Percentiles rank a stretch among this genome's conserved stretches.
phyloP scores from a whole-genome alignment of 2,888 invertebrate genomes.

The Eupithecia vulgata region DNA sequence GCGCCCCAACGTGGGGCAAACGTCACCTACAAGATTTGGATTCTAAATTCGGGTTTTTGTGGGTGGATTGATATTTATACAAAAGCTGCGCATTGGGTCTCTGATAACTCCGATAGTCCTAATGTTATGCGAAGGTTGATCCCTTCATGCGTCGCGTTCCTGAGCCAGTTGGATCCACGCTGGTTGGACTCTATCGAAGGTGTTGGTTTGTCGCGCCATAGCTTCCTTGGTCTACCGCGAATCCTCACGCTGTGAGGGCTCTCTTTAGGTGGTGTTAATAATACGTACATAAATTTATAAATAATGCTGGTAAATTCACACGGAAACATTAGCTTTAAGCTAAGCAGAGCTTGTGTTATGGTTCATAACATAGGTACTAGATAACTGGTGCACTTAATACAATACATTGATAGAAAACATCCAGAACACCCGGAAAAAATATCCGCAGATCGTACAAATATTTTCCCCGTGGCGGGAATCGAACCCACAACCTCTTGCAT shows the following conservation, averaged over 20 bases:
- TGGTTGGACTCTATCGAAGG: background rate
- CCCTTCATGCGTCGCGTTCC: background rate
- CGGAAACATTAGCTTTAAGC: too few relatives aligned
- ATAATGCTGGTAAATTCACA: too few relatives aligned
- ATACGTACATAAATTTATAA: background rate
- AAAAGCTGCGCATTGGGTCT: background rate
- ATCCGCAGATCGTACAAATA: too few relatives aligned
- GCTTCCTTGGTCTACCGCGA: background rate
- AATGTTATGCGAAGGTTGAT: background rate
- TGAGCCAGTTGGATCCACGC: background rate
- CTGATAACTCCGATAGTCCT: background rate
- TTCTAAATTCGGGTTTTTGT: slow-evolving; percentile 12
- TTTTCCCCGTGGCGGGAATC: too few relatives aligned
- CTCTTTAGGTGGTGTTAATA: background rate
- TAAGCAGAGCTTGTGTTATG: too few relatives aligned
- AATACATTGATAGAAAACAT: too few relatives aligned
- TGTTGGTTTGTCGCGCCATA: background rate
- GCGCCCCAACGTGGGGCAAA: slow-evolving; percentile 27
- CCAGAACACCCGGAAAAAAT: too few relatives aligned
- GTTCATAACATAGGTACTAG: too few relatives aligned
- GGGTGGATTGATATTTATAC: background rate
- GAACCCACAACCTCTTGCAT: too few relatives aligned
- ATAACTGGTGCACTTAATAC: too few relatives aligned
- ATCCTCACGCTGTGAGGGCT: background rate
- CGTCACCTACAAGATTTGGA: slow-evolving; percentile 11